A percentile compares a stretch with the other conserved stretches of the same genome.
Evolutionary conservation across 2,797 vertebrate species (phyloP).

Genomic region (Antrozous pallidus): DNA sequence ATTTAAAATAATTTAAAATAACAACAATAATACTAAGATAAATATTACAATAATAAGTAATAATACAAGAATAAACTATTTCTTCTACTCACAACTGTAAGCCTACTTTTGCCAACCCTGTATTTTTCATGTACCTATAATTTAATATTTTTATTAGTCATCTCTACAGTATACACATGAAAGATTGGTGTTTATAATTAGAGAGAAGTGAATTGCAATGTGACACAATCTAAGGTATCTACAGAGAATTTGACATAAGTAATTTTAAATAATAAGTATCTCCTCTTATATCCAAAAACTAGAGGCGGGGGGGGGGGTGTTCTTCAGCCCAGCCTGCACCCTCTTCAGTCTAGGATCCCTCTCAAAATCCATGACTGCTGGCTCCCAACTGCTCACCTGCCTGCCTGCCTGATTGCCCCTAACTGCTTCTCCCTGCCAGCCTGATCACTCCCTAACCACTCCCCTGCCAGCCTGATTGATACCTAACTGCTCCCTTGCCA

Average conservation of each 20-base stretch:
- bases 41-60: background rate
- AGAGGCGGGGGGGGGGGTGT: no score
- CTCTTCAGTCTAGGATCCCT: no score
- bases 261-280: background rate
- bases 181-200: conserved; percentile 25
- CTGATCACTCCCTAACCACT: no score
- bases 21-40: background rate
- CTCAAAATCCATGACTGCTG: no score
- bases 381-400: no score
- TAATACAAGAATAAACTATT: background rate
- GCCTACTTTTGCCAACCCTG: background rate
- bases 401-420: no score
- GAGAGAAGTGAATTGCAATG: background rate
- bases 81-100: background rate
- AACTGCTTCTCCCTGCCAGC: no score
- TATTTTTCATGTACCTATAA: background rate
- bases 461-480: no score
- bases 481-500: no score
- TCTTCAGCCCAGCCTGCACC: no score
- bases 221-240: background rate
- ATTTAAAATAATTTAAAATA: background rate
- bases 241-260: background rate
- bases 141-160: background rate
- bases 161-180: background rate
- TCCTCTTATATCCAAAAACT: background rate